Base-by-base conservation (phyloP, 2,888 invertebrate genomes). In the Argyresthia albistria region DNA sequence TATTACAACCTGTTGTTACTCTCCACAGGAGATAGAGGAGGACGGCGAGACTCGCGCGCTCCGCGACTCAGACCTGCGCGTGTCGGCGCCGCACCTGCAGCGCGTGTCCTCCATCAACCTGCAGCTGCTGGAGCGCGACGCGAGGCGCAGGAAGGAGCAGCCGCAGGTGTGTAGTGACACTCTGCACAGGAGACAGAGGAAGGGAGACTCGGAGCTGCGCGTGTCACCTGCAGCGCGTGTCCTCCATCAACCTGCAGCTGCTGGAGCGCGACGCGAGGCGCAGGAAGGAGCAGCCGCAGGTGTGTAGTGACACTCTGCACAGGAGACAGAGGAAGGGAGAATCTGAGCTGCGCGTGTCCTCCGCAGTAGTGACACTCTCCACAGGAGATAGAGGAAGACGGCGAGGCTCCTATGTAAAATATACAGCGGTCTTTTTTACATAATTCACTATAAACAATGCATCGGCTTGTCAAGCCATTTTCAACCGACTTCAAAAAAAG, bases 91-190 rank as follows among this genome's bases (percentile, higher is more conserved):
- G 4, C 92, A 95, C 61, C 80, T 95, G 50, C 94, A 94, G 37
- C 90, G 95, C 46, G 95, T 95, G 11, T 95, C 95, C 57, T 95
- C 95, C 0, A 94, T 95, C 53, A 95, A 95, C 72, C 73, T 95
- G 47, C 95, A 95, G 65, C 89, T 95, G 71, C 70, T 96, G 45
- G 93, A 94, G 55, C 82, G 92, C 16, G 93, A 93, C 58, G 92
- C 93, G 10, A 90, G 93, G 65, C 82, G 90, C 35, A 91, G 89
- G 56, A 86, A 86, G 75, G 88, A 83, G 25, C 88, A 83, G 71
- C 90, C 81, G 37, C 80, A 87, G 69, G 86, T 25, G 3, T 25
- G 25, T 4, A 2, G 3, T 25, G 25, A 25, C 2, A 4, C 6
- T 4, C 25, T 25, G 2, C 25, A 25, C 77, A 92, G 76, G 92